These are phyloP conservation scores for Aspidiotus destructor DNA, from an alignment of 2,888 invertebrate species.

Conservation along the genomic window DNA sequence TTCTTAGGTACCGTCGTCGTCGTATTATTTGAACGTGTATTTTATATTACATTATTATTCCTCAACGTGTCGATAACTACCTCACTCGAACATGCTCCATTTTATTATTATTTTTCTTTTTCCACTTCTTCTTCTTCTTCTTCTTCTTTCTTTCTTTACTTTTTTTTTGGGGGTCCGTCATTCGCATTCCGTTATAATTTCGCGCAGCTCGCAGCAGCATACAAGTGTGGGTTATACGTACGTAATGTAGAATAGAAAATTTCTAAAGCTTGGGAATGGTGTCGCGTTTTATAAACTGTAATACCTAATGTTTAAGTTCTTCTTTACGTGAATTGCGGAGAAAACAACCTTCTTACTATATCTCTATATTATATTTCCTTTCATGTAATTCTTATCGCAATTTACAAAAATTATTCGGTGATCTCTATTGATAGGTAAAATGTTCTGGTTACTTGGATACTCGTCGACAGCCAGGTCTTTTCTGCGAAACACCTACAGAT, in stretches of 20 bases:
- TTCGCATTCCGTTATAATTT: no score
- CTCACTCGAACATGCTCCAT: conserved; percentile 9
- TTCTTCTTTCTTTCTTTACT: no score
- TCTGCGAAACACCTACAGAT: not conserved
- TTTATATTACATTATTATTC: conserved; percentile 3
- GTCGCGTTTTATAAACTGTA: not conserved
- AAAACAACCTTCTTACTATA: not conserved
- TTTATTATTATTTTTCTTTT: not conserved
- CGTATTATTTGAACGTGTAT: not conserved
- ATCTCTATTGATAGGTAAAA: not conserved
- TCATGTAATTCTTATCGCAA: not conserved
- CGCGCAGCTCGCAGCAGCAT: no score
- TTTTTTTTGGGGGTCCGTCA: no score
- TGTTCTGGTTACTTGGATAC: conserved; percentile 7
- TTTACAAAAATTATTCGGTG: not conserved
- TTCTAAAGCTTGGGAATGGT: not conserved
- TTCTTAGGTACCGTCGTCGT: no score
- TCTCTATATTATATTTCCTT: not conserved
- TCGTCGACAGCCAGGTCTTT: not conserved
- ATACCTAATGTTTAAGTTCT: not conserved
- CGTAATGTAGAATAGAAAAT: not conserved
- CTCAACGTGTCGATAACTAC: conserved; percentile 14
- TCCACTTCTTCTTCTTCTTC: no score
- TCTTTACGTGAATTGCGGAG: not conserved
- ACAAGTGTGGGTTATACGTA: no score